A percentile compares a stretch with the other conserved stretches of the same genome.
These are phyloP conservation scores for Synergus umbraculus DNA, from an alignment of 2,888 invertebrate species.

Conservation along the genomic window DNA sequence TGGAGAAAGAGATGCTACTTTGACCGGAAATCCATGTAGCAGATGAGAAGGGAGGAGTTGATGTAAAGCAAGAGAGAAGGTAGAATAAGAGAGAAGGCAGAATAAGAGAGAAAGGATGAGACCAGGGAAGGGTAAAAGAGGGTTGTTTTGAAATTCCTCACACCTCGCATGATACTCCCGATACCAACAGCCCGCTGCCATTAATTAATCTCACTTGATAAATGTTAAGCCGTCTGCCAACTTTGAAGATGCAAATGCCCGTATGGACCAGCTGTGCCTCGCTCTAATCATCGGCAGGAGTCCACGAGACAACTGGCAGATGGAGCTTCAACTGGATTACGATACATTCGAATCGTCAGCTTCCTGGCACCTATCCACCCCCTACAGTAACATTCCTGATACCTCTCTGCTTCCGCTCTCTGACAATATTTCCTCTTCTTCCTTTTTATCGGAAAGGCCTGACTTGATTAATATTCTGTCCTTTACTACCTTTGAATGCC, in stretches of 20 bases:
- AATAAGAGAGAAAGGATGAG: conserved; percentile 39
- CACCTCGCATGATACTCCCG: conserved; percentile 36
- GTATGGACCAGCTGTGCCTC: conserved; percentile 61
- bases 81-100: conserved; percentile 21
- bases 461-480: conserved; percentile 55
- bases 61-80: conserved; percentile 19
- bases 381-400: conserved; percentile 36
- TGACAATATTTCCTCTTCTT: conserved; percentile 46
- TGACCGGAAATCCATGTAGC: conserved; percentile 46
- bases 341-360: conserved; percentile 54
- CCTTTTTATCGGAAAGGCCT: conserved; percentile 42
- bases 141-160: conserved; percentile 30
- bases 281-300: conserved; percentile 52
- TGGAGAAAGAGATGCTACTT: conserved; percentile 49
- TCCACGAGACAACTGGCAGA: conserved; percentile 52
- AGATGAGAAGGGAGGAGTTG: conserved; percentile 20
- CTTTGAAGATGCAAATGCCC: conserved; percentile 66
- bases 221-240: conserved; percentile 72
- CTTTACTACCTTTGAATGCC: conserved; percentile 35
- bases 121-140: conserved; percentile 1
- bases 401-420: conserved; percentile 31
- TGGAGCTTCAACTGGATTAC: conserved; percentile 56
- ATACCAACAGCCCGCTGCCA: conserved; percentile 61
- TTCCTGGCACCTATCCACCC: conserved; percentile 53
- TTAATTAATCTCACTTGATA: conserved; percentile 74